Evolutionary conservation across 2,113 vertebrate species (phyloP).

Genomic region (Theropithecus gelada): DNA sequence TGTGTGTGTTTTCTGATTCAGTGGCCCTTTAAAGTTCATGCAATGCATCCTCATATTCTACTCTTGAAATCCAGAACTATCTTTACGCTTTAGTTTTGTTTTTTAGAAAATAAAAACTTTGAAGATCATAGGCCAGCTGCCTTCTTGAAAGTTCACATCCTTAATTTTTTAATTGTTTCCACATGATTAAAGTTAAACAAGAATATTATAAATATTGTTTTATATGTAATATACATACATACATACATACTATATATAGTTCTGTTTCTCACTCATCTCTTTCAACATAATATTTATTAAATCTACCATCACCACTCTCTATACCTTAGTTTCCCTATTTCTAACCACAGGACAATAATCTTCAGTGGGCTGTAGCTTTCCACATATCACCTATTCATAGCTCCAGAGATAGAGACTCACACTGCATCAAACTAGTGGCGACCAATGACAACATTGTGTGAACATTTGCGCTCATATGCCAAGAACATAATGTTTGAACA

Average conservation of each 20-base stretch:
- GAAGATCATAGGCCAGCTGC: not conserved
- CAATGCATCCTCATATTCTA: not conserved
- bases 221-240: not conserved
- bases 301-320: not conserved
- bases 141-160: not conserved
- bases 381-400: too few relatives aligned
- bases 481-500: not conserved
- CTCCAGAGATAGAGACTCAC: not conserved
- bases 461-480: not conserved
- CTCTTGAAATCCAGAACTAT: not conserved
- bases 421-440: not conserved
- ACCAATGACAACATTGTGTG: not conserved
- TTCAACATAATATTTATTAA: not conserved
- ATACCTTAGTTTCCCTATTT: not conserved
- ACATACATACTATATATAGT: too few relatives aligned
- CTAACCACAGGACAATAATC: not conserved
- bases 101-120: not conserved
- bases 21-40: not conserved
- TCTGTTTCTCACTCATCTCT: not conserved
- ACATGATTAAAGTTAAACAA: not conserved
- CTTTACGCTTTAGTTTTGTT: not conserved
- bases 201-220: not conserved
- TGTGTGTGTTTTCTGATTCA: not conserved
- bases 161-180: not conserved
- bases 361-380: not conserved